Evolutionary conservation across 2,888 invertebrate genomes (phyloP), one percentile per base, ranked within the genome.

Genomic region (Heliconius ismenius): DNA sequence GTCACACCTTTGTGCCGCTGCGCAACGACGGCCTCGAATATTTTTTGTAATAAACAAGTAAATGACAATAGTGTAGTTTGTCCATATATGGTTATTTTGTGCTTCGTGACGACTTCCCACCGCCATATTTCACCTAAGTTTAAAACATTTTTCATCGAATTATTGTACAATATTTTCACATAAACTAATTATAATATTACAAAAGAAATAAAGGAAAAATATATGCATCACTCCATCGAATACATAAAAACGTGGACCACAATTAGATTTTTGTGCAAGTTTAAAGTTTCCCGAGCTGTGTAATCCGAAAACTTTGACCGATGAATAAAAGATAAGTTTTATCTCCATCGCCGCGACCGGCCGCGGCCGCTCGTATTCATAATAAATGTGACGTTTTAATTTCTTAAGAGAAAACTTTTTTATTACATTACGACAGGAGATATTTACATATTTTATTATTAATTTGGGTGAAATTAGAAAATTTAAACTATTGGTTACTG

Each of bases 311-410:
- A 78, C 74, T 79, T 79, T 73, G 39, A 43, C 39, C 73, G 69
- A 74, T 79, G 78, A 79, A 79, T 79, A 76, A 79, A 77, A 79
- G 70, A 79, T 78, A 72, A 77, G 65, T 72, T 75, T 54, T 74
- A 79, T 70, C 74, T 76, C 36, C 70, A 79, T 76, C 78, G 62
- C 62, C 62, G 74, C 49, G 76, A 74, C 74, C 69, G 76, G 63
- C 69, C 73, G 18, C 58, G 73, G 68, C 49, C 63, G 26, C 58
- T 76, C 28, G 65, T 65, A 62, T 76, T 73, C 73, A 76, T 76
- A 76, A 73, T 73, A 73, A 76, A 76, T 73, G 76, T 73, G 76
- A 76, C 73, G 60, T 67, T 73, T 75, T 76, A 76, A 76, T 76
- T 76, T 76, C 76, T 76, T 76, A 68, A 49, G 43, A 58, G 39